A percentile compares a stretch with the other conserved stretches of the same genome.
phyloP scores from a whole-genome alignment of 2,888 invertebrate genomes.

The Epsilonema sp. region DNA sequence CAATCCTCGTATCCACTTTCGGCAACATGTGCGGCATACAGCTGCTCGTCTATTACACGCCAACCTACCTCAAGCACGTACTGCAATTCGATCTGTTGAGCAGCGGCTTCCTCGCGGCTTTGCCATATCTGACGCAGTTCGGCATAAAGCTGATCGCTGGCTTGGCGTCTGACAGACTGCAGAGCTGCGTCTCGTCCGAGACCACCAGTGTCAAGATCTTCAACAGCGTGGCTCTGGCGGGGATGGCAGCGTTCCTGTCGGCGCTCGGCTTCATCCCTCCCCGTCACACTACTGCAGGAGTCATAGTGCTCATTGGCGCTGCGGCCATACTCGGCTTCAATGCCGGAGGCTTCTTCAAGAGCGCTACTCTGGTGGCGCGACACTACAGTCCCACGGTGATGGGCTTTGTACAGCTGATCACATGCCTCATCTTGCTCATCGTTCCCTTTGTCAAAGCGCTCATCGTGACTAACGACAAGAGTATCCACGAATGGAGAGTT shows the following conservation, averaged over 20 bases:
- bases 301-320: not conserved
- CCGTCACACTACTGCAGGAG: not conserved
- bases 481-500: constrained; percentile 14
- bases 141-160: not conserved
- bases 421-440: constrained; percentile 11
- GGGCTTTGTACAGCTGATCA: constrained; percentile 10
- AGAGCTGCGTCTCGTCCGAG: not conserved
- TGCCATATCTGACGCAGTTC: not conserved
- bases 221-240: not conserved
- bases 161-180: not conserved
- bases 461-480: constrained; percentile 14
- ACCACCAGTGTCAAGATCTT: not conserved
- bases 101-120: not conserved
- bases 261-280: not conserved
- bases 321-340: constrained; percentile 9
- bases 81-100: not conserved
- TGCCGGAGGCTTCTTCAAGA: constrained; percentile 14
- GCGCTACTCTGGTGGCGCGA: constrained; percentile 12
- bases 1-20: not conserved
- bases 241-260: not conserved
- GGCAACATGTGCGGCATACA: constrained; percentile 1
- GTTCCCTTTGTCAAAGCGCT: constrained; percentile 14
- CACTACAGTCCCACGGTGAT: constrained; percentile 13
- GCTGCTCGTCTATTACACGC: not conserved
- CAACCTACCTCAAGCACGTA: not conserved